Conservation (phyloP, 2,888 invertebrate genomes). For the Sicus ferrugineus region DNA sequence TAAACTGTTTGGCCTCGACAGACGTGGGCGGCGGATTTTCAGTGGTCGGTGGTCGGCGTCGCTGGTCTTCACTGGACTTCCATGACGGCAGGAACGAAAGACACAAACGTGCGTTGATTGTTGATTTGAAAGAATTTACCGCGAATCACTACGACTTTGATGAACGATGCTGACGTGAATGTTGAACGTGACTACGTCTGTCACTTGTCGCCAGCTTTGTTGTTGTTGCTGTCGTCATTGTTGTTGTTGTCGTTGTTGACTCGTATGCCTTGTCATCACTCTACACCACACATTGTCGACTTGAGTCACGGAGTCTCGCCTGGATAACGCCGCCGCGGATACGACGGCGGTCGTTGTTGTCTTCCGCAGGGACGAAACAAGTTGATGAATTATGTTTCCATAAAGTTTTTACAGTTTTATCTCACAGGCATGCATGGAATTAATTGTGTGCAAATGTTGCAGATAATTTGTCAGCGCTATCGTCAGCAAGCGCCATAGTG, state of each 20-base stretch:
- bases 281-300: conserved; percentile 10
- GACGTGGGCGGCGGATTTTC: neutral
- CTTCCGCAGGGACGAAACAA: neutral
- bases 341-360: neutral
- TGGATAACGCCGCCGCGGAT: neutral
- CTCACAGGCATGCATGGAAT: conserved; percentile 39
- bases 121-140: conserved; percentile 34
- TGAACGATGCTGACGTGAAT: conserved; percentile 17
- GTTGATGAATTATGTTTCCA: conserved; percentile 16
- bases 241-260: neutral
- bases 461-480: conserved; percentile 54
- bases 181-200: conserved; percentile 23
- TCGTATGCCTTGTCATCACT: conserved; percentile 4
- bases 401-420: conserved; percentile 22
- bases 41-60: conserved; percentile 8
- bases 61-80: no score
- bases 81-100: neutral
- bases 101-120: conserved; percentile 44
- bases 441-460: conserved; percentile 56
- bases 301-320: neutral
- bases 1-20: neutral
- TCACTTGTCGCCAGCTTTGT: neutral
- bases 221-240: neutral
- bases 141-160: conserved; percentile 28
- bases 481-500: neutral